phyloP scores from a whole-genome alignment of 1,140 invertebrate genomes.

The Anoplophora glabripennis region DNA sequence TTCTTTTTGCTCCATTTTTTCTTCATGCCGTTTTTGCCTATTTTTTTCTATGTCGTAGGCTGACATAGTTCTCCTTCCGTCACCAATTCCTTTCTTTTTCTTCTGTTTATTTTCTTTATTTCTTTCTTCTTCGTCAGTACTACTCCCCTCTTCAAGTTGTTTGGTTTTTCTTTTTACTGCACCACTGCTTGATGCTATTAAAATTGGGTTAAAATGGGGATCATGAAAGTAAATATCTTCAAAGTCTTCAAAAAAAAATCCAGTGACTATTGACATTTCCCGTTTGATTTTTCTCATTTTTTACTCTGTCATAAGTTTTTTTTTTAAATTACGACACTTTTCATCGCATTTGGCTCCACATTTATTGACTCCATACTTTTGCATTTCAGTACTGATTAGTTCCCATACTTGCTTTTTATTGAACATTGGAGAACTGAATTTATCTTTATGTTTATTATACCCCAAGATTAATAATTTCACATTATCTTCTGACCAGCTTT shows the following conservation, averaged over 20 bases:
- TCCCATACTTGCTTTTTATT: background rate
- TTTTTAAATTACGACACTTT: background rate
- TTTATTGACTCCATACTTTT: background rate
- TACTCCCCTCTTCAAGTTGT: background rate
- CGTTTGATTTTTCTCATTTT: no score
- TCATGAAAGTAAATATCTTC: no score
- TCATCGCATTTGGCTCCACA: background rate
- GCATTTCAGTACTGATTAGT: background rate
- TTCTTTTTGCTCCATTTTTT: background rate
- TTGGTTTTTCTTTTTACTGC: background rate
- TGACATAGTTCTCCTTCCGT: background rate
- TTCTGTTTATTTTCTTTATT: background rate
- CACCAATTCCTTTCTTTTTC: background rate
- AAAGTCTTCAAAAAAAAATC: background rate
- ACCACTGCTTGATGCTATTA: background rate
- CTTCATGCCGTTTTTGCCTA: background rate
- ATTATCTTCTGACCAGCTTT: background rate
- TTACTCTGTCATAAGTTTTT: background rate
- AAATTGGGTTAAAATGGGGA: no score
- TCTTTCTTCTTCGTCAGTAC: background rate
- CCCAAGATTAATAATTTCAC: background rate
- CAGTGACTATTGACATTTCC: background rate
- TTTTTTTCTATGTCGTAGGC: background rate
- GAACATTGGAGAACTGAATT: background rate
- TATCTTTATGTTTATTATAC: background rate